These are phyloP conservation scores for Onychostruthus taczanowskii DNA, from an alignment of 2,113 vertebrate species.

Conservation along the genomic window DNA sequence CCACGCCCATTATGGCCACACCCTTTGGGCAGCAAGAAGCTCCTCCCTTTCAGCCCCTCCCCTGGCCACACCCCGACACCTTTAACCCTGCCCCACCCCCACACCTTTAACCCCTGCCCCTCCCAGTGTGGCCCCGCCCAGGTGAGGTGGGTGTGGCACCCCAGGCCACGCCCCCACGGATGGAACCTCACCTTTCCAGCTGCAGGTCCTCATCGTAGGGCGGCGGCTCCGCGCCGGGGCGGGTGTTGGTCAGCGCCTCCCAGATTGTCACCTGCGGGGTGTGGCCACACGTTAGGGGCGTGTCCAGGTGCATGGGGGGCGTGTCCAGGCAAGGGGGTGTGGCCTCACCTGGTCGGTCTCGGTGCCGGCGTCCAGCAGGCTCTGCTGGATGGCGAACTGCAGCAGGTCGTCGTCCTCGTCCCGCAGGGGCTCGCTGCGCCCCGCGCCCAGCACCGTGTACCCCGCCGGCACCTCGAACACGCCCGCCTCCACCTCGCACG, in stretches of 20 bases:
- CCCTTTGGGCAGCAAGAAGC: neutral
- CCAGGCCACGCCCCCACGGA: neutral
- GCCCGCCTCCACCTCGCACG: conserved; percentile 66
- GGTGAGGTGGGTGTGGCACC: neutral
- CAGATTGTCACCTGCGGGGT: conserved; percentile 87
- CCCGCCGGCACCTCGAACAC: conserved; percentile 91
- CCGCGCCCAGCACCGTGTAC: conserved; percentile 87
- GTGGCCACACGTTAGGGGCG: accelerated
- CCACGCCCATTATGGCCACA: neutral
- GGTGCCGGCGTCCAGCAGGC: conserved; percentile 88
- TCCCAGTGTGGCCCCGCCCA: neutral
- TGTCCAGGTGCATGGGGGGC: accelerated
- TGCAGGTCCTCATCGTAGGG: conserved; percentile 88
- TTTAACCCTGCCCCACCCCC: neutral
- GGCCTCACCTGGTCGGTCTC: conserved; percentile 87
- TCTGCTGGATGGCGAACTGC: conserved; percentile 96
- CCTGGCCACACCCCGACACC: neutral
- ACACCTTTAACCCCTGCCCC: neutral
- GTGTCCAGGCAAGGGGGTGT: accelerated
- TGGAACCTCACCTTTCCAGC: conserved; percentile 80
- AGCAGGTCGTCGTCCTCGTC: conserved; percentile 92
- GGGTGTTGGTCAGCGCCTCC: conserved; percentile 91
- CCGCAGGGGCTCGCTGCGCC: conserved; percentile 87
- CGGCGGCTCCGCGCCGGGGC: conserved; percentile 67
- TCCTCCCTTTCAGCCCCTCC: neutral